A percentile compares a stretch with the other conserved stretches of the same genome.
phyloP scores from a whole-genome alignment of 2,888 invertebrate genomes.

The Ecliptopera silaceata region DNA sequence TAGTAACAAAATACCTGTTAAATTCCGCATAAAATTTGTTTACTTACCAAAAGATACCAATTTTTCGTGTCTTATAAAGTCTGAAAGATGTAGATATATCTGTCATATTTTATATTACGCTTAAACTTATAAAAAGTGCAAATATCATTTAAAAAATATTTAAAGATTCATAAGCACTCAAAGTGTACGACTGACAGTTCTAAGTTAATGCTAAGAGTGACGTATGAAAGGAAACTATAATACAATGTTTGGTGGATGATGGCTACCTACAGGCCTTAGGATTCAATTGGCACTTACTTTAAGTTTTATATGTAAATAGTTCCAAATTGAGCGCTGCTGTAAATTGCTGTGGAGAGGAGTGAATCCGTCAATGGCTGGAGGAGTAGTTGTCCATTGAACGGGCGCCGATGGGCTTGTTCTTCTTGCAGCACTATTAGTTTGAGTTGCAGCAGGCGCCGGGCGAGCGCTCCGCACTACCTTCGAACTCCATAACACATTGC shows the following conservation, averaged over 20 bases:
- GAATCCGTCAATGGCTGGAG: constrained; percentile 69
- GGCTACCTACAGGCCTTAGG: constrained; percentile 82
- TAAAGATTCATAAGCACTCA: constrained; percentile 14
- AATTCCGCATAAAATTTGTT: too few species aligned
- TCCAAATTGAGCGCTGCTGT: constrained; percentile 80
- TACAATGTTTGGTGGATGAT: constrained; percentile 81
- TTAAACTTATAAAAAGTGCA: neutral
- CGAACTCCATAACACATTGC: constrained; percentile 37
- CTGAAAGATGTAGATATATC: too few species aligned
- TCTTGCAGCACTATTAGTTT: constrained; percentile 89
- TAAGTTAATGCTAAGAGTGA: constrained; percentile 60
- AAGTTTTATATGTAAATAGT: constrained; percentile 81
- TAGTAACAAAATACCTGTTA: too few species aligned
- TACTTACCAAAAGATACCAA: too few species aligned
- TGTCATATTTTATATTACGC: too few species aligned
- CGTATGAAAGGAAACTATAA: constrained; percentile 79
- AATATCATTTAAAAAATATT: too few species aligned
- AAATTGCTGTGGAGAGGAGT: constrained; percentile 78
- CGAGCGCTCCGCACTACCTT: constrained; percentile 78
- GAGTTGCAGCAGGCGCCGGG: constrained; percentile 84
- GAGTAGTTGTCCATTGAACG: constrained; percentile 80
- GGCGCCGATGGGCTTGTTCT: constrained; percentile 82
- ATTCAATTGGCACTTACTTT: constrained; percentile 82
- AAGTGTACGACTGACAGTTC: constrained; percentile 7
- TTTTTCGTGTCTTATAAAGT: too few species aligned